These are phyloP conservation scores for Borostomias antarcticus DNA, from an alignment of 2,797 vertebrate species.

Conservation along the genomic window DNA sequence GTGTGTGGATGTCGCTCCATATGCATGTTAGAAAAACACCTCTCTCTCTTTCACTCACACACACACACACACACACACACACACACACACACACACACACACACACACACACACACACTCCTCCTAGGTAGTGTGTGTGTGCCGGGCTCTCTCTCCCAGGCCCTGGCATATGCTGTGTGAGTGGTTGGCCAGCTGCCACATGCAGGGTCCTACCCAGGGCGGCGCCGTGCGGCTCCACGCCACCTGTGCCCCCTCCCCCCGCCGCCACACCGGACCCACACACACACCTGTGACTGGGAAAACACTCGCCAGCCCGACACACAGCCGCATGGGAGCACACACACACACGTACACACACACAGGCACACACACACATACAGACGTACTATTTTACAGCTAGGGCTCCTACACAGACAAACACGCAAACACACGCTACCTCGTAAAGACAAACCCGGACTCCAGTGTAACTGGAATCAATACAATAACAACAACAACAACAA, in stretches of 20 bases:
- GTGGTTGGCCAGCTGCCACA: constrained; percentile 79
- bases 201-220: constrained; percentile 73
- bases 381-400: too few relatives aligned
- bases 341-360: background rate
- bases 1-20: too few relatives aligned
- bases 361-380: background rate
- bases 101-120: background rate
- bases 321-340: too few relatives aligned
- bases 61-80: constrained; percentile 2
- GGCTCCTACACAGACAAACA: too few relatives aligned
- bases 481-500: too few relatives aligned
- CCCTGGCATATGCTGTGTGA: constrained; percentile 74
- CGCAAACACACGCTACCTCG: too few relatives aligned
- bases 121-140: constrained; percentile 14
- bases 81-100: too few relatives aligned
- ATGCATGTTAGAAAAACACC: background rate
- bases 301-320: background rate
- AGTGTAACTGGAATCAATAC: too few relatives aligned
- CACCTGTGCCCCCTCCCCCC: constrained; percentile 77
- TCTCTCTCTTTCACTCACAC: background rate
- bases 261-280: constrained; percentile 3
- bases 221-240: constrained; percentile 66
- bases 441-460: too few relatives aligned
- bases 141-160: constrained; percentile 37
- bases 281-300: constrained; percentile 16